Evolutionary conservation across 2,797 vertebrate genomes (phyloP).

Genomic region (Sternotherus odoratus): DNA sequence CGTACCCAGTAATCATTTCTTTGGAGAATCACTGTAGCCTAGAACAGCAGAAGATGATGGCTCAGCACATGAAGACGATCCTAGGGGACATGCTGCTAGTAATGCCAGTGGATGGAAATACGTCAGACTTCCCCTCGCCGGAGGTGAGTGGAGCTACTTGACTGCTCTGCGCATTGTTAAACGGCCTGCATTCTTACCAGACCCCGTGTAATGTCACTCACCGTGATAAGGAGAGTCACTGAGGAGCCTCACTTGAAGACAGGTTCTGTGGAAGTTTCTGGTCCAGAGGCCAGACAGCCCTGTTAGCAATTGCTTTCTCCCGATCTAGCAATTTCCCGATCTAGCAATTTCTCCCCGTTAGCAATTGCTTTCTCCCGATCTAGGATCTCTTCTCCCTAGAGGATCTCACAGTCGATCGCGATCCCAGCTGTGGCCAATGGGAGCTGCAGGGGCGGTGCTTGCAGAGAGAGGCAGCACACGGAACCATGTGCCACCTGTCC

Average conservation of each 20-base stretch:
- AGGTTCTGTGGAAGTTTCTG: background rate
- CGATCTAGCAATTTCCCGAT: too few relatives aligned
- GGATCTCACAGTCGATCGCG: too few relatives aligned
- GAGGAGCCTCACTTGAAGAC: background rate
- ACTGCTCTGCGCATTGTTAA: background rate
- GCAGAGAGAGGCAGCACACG: too few relatives aligned
- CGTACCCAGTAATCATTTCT: slow-evolving; percentile 95
- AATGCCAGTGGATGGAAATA: slow-evolving; percentile 81
- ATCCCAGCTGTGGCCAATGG: too few relatives aligned
- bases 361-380: background rate
- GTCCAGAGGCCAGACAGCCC: background rate
- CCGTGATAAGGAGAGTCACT: background rate
- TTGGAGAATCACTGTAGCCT: slow-evolving; percentile 96
- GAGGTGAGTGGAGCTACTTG: slow-evolving; percentile 81
- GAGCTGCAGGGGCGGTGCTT: too few relatives aligned
- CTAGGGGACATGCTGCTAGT: slow-evolving; percentile 89
- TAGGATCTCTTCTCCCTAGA: too few relatives aligned
- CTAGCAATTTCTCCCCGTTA: too few relatives aligned
- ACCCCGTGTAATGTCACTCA: background rate
- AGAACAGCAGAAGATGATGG: slow-evolving; percentile 93
- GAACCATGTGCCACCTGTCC: too few relatives aligned
- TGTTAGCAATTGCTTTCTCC: background rate
- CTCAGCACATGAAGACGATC: slow-evolving; percentile 86
- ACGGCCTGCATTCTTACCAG: background rate
- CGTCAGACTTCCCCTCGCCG: slow-evolving; percentile 89